Evolutionary conservation across 2,888 invertebrate genomes (phyloP).

Genomic region (Merodon equestris): DNA sequence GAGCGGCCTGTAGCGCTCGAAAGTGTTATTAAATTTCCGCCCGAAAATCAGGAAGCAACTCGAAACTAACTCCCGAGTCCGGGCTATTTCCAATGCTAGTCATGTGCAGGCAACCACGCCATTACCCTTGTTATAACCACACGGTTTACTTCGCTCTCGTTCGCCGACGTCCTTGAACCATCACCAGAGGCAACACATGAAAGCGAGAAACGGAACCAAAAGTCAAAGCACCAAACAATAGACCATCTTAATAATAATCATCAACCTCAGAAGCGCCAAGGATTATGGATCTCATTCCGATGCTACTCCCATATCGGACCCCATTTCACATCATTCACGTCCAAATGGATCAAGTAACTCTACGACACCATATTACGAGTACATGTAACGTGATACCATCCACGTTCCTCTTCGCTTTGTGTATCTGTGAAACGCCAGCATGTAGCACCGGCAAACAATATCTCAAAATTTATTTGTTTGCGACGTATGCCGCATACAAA

Average conservation of each 20-base stretch:
- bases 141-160: too few species aligned
- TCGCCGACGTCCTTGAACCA: too few species aligned
- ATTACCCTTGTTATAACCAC: constrained; percentile 34
- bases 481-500: constrained; percentile 63
- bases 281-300: constrained; percentile 48
- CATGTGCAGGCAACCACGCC: constrained; percentile 49
- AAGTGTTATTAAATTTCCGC: too few species aligned
- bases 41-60: too few species aligned
- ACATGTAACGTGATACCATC: constrained; percentile 48
- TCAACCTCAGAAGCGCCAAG: constrained; percentile 62
- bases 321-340: constrained; percentile 56
- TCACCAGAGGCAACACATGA: too few species aligned
- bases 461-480: constrained; percentile 63
- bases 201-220: constrained; percentile 13
- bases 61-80: too few species aligned
- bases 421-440: constrained; percentile 40
- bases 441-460: constrained; percentile 58
- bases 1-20: too few species aligned
- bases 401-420: not conserved
- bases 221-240: constrained; percentile 60
- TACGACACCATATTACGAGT: constrained; percentile 48
- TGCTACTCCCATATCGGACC: too few species aligned
- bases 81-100: constrained; percentile 49
- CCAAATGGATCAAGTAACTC: constrained; percentile 61
- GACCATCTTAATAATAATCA: constrained; percentile 64